Evolutionary conservation across 2,888 invertebrate species (phyloP).

Genomic region (Agriotes lineatus): DNA sequence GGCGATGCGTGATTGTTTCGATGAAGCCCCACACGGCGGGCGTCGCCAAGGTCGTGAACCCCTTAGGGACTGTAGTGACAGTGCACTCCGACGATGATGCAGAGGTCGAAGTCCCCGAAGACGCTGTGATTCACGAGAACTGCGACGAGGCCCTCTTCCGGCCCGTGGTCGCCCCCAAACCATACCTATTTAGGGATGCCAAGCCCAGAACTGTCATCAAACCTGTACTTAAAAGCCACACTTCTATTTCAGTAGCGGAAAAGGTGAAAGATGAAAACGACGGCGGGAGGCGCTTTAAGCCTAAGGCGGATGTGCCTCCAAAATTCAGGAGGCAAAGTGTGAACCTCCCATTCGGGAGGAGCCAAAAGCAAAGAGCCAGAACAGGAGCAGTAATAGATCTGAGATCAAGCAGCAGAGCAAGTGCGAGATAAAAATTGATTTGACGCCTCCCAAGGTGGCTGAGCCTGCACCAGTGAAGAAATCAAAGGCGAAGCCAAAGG

Average conservation of each 20-base stretch:
- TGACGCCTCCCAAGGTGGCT: background rate
- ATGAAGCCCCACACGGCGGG: slow-evolving; percentile 64
- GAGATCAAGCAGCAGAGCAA: slow-evolving; percentile 4
- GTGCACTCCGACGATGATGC: slow-evolving; percentile 66
- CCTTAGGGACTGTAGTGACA: slow-evolving; percentile 79
- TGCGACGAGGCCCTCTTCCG: slow-evolving; percentile 79
- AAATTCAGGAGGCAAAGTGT: slow-evolving; percentile 3
- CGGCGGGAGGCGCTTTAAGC: background rate
- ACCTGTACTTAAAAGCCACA: slow-evolving; percentile 49
- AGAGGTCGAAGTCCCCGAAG: slow-evolving; percentile 55
- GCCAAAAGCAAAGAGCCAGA: background rate
- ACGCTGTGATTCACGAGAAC: slow-evolving; percentile 69
- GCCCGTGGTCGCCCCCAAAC: slow-evolving; percentile 72
- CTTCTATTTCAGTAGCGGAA: slow-evolving; percentile 3
- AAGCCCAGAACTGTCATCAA: slow-evolving; percentile 47
- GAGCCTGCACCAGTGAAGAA: background rate
- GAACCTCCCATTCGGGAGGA: background rate
- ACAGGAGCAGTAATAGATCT: background rate
- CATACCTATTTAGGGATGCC: slow-evolving; percentile 57
- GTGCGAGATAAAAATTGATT: background rate
- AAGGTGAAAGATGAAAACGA: slow-evolving; percentile 17
- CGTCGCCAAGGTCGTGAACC: slow-evolving; percentile 81
- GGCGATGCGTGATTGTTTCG: slow-evolving; percentile 65
- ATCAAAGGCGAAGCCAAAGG: slow-evolving; percentile 12
- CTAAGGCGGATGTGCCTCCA: background rate